Conservation (phyloP, 2,888 invertebrate genomes). For the Pristionchus exspectatus region DNA sequence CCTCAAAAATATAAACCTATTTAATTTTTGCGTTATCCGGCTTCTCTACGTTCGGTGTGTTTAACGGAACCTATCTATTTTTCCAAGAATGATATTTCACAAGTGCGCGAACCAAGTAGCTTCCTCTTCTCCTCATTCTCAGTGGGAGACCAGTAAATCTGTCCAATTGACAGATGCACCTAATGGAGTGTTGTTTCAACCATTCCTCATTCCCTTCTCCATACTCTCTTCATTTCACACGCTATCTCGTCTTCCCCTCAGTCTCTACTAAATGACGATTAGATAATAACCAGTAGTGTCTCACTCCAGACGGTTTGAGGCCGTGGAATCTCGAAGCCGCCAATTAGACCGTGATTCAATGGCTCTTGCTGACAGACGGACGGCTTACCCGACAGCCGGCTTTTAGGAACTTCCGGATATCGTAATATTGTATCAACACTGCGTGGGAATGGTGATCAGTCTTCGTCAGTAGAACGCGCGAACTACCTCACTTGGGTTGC, state of each 20-base stretch:
- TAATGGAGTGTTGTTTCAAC: conserved; percentile 48
- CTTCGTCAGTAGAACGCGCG: not conserved
- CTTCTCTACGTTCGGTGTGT: too few species aligned
- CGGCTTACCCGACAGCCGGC: not conserved
- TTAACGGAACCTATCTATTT: too few species aligned
- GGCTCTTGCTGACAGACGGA: conserved; percentile 12
- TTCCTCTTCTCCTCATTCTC: not conserved
- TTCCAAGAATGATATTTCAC: not conserved
- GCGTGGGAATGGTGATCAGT: not conserved
- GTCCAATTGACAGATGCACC: conserved; percentile 37
- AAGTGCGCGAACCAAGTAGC: not conserved
- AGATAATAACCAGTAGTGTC: conserved; percentile 30
- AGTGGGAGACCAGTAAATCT: conserved; percentile 24
- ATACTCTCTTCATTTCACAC: not conserved
- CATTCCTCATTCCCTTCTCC: not conserved
- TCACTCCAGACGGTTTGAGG: conserved; percentile 11
- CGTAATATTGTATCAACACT: not conserved
- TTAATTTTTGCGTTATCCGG: too few species aligned
- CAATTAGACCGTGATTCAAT: conserved; percentile 44
- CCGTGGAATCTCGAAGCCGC: not conserved
- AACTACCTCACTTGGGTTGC: not conserved
- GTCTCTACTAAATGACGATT: conserved; percentile 20
- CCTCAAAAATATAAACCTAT: too few species aligned
- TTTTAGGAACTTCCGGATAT: not conserved
- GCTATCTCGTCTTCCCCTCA: not conserved